Base-by-base conservation (phyloP, 2,113 vertebrate genomes). In the Seriola quinqueradiata region DNA sequence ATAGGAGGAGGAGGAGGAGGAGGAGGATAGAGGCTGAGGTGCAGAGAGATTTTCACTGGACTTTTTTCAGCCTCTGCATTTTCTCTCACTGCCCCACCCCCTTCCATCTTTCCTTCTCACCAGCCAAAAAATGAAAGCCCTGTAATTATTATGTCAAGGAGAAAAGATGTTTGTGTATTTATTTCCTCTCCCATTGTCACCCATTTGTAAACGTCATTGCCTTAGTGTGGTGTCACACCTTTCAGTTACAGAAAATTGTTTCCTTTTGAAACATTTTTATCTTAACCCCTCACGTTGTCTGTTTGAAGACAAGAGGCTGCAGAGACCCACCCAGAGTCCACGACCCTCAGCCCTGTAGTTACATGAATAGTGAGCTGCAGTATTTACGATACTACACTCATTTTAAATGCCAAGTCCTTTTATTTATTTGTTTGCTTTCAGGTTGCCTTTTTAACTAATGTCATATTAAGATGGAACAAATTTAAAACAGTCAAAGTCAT, bases 381-480 rank as follows among this genome's bases (percentile, higher is more conserved):
- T 88, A 77, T 90, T 81, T 34, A 64, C 38, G 38, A 87, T 85
- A 70, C 89, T 91, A 73, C 76, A 36, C 71, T 83, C 66, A 1
- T 92, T 92, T 93, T 92, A 87, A 90, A 92, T 70, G 87, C 89
- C 85, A 89, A 83, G 77, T 78, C 82, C 44, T 84, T 64, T 14
- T 92, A 92, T 92, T 93, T 92, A 92, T 93, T 90, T 67, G 40
- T 90, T 82, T 92, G 82, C 80, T 89, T 92, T 90, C 86, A 85
- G 34, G 79, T 93, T 92, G 92, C 91, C 92, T 93, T 94, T 92
- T 90, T 81, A 86, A 83, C 52, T 63, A 40, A 52, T 73, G n/a
- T 70, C n/a, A 34, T 71, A 40, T 73, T 74, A 34, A 58, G 73
- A 82, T 57, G 19, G 64, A 52, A 77, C 6, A 0, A 58, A 42